phyloP scores from a whole-genome alignment of 30 jellyfish, hydroid and myxozoan species.

The Cassiopea andromeda region DNA sequence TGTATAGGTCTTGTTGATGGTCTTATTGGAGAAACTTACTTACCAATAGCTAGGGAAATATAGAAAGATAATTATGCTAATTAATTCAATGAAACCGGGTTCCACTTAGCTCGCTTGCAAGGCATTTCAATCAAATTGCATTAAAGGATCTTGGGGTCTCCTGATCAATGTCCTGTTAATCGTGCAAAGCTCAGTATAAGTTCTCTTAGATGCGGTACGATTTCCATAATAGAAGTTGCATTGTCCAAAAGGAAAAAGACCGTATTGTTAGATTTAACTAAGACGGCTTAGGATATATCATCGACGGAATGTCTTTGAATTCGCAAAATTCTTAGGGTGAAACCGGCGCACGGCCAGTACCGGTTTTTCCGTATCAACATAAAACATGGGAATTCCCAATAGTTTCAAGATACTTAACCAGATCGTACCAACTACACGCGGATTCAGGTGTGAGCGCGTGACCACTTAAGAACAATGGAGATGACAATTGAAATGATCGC shows the following conservation, averaged over 20 bases:
- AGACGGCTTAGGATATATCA: conserved; percentile 70
- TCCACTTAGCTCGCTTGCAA: conserved; percentile 16
- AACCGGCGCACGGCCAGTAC: conserved; percentile 66
- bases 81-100: conserved; percentile 35
- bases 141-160: conserved; percentile 44
- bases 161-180: conserved; percentile 51
- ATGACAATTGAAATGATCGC: conserved; percentile 40
- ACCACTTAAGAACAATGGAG: conserved; percentile 31
- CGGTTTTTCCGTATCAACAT: conserved; percentile 37
- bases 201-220: conserved; percentile 63
- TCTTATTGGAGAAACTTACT: conserved; percentile 20
- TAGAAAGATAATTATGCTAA: conserved; percentile 23
- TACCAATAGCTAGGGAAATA: conserved; percentile 21
- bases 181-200: conserved; percentile 50
- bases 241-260: conserved; percentile 67
- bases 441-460: conserved; percentile 30
- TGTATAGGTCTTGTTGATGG: conserved; percentile 5
- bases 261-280: conserved; percentile 47
- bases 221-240: conserved; percentile 53
- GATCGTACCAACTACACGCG: conserved; percentile 22
- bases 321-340: conserved; percentile 57
- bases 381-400: conserved; percentile 33
- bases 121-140: conserved; percentile 42
- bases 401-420: not conserved
- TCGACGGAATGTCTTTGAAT: conserved; percentile 69